Evolutionary conservation across 2,797 vertebrate species (phyloP).

Genomic region (Eutrigla gurnardus): DNA sequence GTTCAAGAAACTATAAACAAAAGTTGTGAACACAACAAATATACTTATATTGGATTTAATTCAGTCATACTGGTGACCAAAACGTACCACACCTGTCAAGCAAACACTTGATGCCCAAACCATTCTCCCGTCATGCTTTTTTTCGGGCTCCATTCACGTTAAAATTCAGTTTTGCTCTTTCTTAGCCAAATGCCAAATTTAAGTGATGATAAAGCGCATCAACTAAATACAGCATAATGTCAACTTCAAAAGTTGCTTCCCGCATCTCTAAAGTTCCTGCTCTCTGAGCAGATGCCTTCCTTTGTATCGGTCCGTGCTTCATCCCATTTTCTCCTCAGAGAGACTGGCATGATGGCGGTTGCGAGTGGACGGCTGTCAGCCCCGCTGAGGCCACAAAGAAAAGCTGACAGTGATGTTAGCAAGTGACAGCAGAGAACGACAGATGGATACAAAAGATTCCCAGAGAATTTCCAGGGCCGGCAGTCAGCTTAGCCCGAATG

Average conservation of each 20-base stretch:
- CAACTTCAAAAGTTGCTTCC: neutral
- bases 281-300: slow-evolving; percentile 20
- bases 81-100: neutral
- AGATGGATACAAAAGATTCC: slow-evolving; percentile 21
- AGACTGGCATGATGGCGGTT: slow-evolving; percentile 33
- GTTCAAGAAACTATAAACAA: neutral
- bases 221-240: neutral
- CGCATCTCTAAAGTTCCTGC: slow-evolving; percentile 13
- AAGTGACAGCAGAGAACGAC: slow-evolving; percentile 56
- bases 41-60: neutral
- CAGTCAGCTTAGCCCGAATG: slow-evolving; percentile 24
- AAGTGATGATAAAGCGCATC: neutral
- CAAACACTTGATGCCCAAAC: neutral
- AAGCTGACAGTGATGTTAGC: slow-evolving; percentile 62
- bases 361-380: slow-evolving; percentile 60
- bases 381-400: slow-evolving; percentile 35
- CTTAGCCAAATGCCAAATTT: neutral
- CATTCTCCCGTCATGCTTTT: neutral
- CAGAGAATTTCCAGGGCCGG: slow-evolving; percentile 29
- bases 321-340: slow-evolving; percentile 36
- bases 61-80: neutral
- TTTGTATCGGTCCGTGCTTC: slow-evolving; percentile 5
- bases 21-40: no score
- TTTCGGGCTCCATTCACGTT: neutral
- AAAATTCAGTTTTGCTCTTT: neutral